phyloP scores from a whole-genome alignment of 1,140 invertebrate genomes.

The Oryctes rhinoceros region DNA sequence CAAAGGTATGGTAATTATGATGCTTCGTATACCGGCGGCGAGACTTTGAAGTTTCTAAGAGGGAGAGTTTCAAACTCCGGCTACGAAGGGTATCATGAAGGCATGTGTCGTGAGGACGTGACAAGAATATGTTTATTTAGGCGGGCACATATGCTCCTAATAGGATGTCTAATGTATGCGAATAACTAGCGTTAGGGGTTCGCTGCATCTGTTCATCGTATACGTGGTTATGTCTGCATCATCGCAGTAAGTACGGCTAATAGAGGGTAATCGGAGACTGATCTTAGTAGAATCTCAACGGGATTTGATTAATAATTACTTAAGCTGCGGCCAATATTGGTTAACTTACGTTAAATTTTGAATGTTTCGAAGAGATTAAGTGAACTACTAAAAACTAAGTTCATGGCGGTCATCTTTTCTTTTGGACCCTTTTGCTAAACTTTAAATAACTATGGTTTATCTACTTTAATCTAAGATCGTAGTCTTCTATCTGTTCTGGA shows the following conservation, averaged over 20 bases:
- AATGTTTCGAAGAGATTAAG: too few species aligned
- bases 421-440: too few species aligned
- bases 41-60: conserved; percentile 13
- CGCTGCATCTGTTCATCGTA: background rate
- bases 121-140: conserved; percentile 33
- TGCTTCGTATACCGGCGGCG: background rate
- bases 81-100: background rate
- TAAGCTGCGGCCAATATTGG: background rate
- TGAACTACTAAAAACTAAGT: too few species aligned
- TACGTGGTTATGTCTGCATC: background rate
- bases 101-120: conserved; percentile 8
- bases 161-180: conserved; percentile 34
- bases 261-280: conserved; percentile 7
- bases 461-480: too few species aligned
- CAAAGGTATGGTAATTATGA: background rate
- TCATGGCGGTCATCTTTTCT: too few species aligned
- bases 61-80: background rate
- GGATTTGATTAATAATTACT: conserved; percentile 13
- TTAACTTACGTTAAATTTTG: background rate
- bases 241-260: background rate
- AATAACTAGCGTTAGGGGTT: background rate
- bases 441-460: too few species aligned
- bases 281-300: background rate
- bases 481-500: too few species aligned
- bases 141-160: conserved; percentile 18